A percentile compares a stretch with the other conserved stretches of the same genome.
Conservation (phyloP, 2,888 invertebrate species). For the Sarcophaga carnaria region DNA sequence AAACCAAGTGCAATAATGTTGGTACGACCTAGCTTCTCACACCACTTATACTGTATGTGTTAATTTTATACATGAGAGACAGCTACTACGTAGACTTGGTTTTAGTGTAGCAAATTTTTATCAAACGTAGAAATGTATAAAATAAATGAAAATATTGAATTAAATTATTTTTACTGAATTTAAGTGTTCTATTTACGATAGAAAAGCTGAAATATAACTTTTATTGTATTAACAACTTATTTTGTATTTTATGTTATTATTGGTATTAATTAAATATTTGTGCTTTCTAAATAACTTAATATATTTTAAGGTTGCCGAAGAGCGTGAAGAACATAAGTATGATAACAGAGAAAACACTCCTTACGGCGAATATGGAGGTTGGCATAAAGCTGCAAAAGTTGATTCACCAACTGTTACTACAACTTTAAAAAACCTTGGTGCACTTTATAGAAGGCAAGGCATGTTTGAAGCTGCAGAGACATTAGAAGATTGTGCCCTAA, state of each 20-base stretch:
- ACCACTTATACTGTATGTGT: no score
- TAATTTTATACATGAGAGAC: no score
- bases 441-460: constrained; percentile 98
- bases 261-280: neutral
- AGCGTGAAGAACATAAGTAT: constrained; percentile 97
- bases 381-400: constrained; percentile 99
- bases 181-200: no score
- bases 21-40: no score
- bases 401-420: constrained; percentile 99
- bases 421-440: constrained; percentile 98
- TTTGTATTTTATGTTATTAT: no score
- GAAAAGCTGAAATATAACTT: no score
- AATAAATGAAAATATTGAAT: neutral
- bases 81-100: no score
- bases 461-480: constrained; percentile 99
- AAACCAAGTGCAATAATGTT: no score
- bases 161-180: no score
- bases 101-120: neutral
- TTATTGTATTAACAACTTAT: no score
- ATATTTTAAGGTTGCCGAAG: constrained; percentile 95
- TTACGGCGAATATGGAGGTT: constrained; percentile 93
- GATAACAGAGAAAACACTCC: constrained; percentile 94
- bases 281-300: constrained; percentile 77
- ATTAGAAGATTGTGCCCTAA: constrained; percentile 97
- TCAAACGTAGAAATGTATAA: neutral